phyloP scores from a whole-genome alignment of 2,888 invertebrate genomes.

The Melanostoma mellinum region DNA sequence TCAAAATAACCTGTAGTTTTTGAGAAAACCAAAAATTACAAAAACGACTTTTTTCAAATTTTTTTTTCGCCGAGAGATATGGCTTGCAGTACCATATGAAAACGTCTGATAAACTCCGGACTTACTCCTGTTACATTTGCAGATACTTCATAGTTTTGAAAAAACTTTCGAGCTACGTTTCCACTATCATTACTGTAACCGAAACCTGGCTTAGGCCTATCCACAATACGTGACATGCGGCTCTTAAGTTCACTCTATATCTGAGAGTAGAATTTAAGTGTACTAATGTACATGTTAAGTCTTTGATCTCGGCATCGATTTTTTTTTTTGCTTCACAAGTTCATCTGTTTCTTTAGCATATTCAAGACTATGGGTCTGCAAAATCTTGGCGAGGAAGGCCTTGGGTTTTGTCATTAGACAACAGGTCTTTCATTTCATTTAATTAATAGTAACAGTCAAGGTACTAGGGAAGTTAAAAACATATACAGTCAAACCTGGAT shows the following conservation, averaged over 20 bases:
- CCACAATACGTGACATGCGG: no score
- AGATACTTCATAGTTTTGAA: constrained; percentile 20
- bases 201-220: constrained; percentile 13
- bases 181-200: constrained; percentile 26
- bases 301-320: constrained; percentile 1
- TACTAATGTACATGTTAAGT: constrained; percentile 7
- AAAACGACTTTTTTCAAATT: no score
- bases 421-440: no score
- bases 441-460: no score
- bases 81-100: no score
- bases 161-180: constrained; percentile 19
- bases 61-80: no score
- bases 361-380: constrained; percentile 22
- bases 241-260: no score
- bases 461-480: no score
- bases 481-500: no score
- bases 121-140: no score
- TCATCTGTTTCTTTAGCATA: constrained; percentile 20
- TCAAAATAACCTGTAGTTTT: no score
- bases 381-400: constrained; percentile 23
- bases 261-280: constrained; percentile 24
- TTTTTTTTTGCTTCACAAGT: constrained; percentile 20
- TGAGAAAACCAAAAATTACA: no score
- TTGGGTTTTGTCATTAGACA: constrained; percentile 23
- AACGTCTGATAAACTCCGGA: neutral